Evolutionary conservation across 2,797 vertebrate species (phyloP), one percentile per base, ranked within the genome.

Genomic region (Pogoniulus pusillus): DNA sequence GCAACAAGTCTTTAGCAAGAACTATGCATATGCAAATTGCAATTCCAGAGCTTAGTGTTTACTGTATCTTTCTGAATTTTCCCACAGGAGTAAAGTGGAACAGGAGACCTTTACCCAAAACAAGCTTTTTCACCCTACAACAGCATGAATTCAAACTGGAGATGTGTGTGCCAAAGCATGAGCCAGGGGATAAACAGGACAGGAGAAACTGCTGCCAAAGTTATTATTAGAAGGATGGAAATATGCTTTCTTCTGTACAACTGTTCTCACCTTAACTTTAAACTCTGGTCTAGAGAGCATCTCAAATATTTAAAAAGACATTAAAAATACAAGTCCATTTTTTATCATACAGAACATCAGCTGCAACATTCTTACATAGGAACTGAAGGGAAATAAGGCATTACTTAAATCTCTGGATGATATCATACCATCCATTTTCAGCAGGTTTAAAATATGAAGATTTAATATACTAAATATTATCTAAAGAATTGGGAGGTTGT

Each of bases 401-500:
- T 26, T 49, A 34, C 8, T 82, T 73, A 26, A 27, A 82, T 55
- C 22, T 77, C 78, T 45, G 6, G 8, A 39, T 6, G 9, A 9
- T 58, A 37, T 9, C 55, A 47, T 11, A 49, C 5, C 3, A 77
- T 29, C 14, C 32, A 57, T 89, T 75, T 83, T 57, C 66, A 63
- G 34, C 16, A 78, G 43, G 37, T 80, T 62, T 41, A 62, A 29
- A 71, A 57, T 8, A 49, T 20, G 27, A 58, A 62, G 45, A 81
- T n/a, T 19, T n/a, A 87, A 63, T 13, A 69, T 7, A 73, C 3
- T 24, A 45, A 65, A 85, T 1, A 5, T 2, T 39, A 32, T 9
- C 83, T 37, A 24, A 4, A n/a, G 83, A 87, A 30, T 1, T 4
- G 4, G 20, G 7, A 7, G 0, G 0, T 14, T 51, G 26, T 51